phyloP scores from a whole-genome alignment of 2,888 invertebrate species.

The Eremobia ochroleuca region DNA sequence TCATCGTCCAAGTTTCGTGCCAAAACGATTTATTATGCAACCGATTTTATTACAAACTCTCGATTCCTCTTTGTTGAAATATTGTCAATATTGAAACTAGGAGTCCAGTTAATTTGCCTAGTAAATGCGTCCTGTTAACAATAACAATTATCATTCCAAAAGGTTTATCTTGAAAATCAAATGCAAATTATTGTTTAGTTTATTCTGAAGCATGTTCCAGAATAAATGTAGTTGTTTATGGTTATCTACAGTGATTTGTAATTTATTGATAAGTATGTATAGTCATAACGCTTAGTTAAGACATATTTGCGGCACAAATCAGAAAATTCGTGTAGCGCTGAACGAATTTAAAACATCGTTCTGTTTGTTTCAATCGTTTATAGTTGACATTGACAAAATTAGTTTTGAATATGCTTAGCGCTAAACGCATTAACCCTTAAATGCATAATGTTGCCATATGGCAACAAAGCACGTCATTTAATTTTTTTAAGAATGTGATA shows the following conservation, averaged over 20 bases:
- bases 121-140: slow-evolving; percentile 6
- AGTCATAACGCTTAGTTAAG: not conserved
- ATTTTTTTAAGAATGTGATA: too few species aligned
- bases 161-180: slow-evolving; percentile 1
- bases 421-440: too few species aligned
- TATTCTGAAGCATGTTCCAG: slow-evolving; percentile 37
- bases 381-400: too few species aligned
- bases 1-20: slow-evolving; percentile 20
- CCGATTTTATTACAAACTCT: slow-evolving; percentile 24
- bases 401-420: not conserved
- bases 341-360: not conserved
- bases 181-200: slow-evolving; percentile 33
- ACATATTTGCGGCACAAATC: not conserved
- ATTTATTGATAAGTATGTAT: not conserved
- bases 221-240: not conserved
- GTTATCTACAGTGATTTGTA: not conserved
- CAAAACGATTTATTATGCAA: slow-evolving; percentile 25
- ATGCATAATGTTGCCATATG: too few species aligned
- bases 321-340: not conserved
- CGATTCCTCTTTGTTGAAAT: slow-evolving; percentile 8
- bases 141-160: slow-evolving; percentile 12
- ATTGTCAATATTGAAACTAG: slow-evolving; percentile 40
- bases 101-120: not conserved
- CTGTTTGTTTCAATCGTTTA: not conserved
- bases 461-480: too few species aligned